Base-by-base conservation (phyloP, 2,797 vertebrate genomes). In the Chelon labrosus region DNA sequence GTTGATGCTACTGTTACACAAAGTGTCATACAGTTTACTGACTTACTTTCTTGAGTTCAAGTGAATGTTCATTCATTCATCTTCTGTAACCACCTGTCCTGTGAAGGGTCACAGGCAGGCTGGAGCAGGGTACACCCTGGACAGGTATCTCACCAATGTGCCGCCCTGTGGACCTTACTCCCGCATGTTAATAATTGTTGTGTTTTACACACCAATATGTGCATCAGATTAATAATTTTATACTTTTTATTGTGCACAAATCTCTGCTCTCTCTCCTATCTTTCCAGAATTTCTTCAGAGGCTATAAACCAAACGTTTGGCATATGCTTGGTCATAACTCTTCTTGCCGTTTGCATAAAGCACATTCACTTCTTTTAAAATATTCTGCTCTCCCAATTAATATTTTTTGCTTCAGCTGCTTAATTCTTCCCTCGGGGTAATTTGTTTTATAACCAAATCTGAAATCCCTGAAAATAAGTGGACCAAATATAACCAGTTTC, bases 391-490 rank as follows among this genome's bases (percentile, higher is more conserved):
- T 25, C 13, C 12, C 11, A 58, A 14, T 58, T 41, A 50, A 49
- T 57, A 58, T 69, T 22, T 42, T 51, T 14, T 62, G 35, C 42
- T 49, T 55, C 20, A 55, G 22, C 13, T 58, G 22, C 12, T 49
- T 50, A 19, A 52, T 19, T 37, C 27, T 14, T 16, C 42, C 64
- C 44, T 17, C 7, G 7, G 31, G 52, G 52, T 67, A 19, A 73
- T 65, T 37, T 20, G 20, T 55, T 52, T 61, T 13, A 6, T 56
- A 8, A 22, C 7, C 27, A 56, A 56, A 67, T 52, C 27, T 52
- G 4, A 44, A 69, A 27, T 17, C 11, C 10, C 55, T 44, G 17
- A 63, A 42, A 31, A 17, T 17, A 20, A 46, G 6, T 27, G 10
- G 56, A 57, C 1, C 12, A 13, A 9, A 16, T 27, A 12, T 37